Conservation (phyloP, 2,888 invertebrate genomes). For the Ischnura elegans region DNA sequence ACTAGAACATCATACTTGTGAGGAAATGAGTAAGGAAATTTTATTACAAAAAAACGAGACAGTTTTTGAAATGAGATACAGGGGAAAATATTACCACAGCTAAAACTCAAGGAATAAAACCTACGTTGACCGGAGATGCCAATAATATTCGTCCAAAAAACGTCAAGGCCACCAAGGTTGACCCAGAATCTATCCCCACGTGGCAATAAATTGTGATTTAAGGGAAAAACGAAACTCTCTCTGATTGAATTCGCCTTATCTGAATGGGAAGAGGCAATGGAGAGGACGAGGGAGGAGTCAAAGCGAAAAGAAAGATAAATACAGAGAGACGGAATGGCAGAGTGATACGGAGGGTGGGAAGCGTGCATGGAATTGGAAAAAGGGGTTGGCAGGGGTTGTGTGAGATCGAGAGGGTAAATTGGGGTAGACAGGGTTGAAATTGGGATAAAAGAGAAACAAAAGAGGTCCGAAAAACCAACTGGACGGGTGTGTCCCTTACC, state of each 20-base stretch:
- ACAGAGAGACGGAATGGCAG: neutral
- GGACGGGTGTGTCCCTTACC: neutral
- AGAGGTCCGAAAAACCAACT: neutral
- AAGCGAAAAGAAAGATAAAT: neutral
- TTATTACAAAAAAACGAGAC: too few species aligned
- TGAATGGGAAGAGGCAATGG: neutral
- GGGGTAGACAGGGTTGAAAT: neutral
- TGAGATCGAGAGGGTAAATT: too few species aligned
- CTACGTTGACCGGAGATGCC: neutral
- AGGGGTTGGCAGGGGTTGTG: neutral
- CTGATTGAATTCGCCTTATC: neutral
- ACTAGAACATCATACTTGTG: too few species aligned
- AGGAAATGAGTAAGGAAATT: too few species aligned
- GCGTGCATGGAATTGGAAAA: neutral
- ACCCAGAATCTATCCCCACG: neutral
- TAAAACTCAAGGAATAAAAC: neutral
- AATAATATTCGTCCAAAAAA: neutral
- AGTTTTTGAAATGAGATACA: too few species aligned
- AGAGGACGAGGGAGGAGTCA: too few species aligned
- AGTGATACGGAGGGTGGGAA: neutral
- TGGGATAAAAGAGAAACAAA: neutral
- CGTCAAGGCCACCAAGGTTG: neutral
- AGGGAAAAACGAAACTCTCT: neutral
- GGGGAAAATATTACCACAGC: neutral
- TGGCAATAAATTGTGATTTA: constrained; percentile 9